Base-by-base conservation (phyloP, 1,140 invertebrate species). In the Drosophila pseudoananassae region DNA sequence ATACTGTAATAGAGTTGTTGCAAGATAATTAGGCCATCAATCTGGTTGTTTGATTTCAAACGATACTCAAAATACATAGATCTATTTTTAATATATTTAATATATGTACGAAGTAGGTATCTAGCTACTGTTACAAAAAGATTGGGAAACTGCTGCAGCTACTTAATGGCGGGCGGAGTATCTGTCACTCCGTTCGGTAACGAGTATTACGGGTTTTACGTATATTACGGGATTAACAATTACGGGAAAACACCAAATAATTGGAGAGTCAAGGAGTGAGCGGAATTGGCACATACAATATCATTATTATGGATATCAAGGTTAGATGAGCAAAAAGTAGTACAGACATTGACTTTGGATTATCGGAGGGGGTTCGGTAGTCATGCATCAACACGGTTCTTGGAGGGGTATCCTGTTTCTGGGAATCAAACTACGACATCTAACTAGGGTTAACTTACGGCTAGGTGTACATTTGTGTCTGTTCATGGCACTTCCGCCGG, bases 1-100 rank as follows among this genome's bases (percentile, higher is more conserved):
- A 88, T 88, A 88, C 83, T 88, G 83, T 76, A 88, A 88, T 88
- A 88, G 68, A 87, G 83, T 87, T 87, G 78, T 85, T 87, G 82
- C 82, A 85, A 85, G 84, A 85, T 85, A 83, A 83, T 78, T 87
- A 87, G 68, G 74, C 81, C 77, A 85, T 81, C 77, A 85, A 87
- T 85, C 84, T 73, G 69, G 45, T 73, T 73, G 47, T 69, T 66
- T 15, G 47, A 25, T 70, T 76, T 61, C 47, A 85, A 58, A 69
- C 68, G 64, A 68, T 81, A 73, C 59, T 78, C 60, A 70, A 81
- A 73, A 78, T 81, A 81, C 51, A 69, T 69, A 69, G n/a, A 54
- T 27, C 61, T 68, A 66, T 65, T 43, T 25, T 25, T 53, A 29
- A 36, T 49, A 66, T 36, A n/a, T 68, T 52, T 57, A 51, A 68